Evolutionary conservation across 2,113 vertebrate species (phyloP), one percentile per base, ranked within the genome.

Genomic region (Kryptolebias marmoratus): DNA sequence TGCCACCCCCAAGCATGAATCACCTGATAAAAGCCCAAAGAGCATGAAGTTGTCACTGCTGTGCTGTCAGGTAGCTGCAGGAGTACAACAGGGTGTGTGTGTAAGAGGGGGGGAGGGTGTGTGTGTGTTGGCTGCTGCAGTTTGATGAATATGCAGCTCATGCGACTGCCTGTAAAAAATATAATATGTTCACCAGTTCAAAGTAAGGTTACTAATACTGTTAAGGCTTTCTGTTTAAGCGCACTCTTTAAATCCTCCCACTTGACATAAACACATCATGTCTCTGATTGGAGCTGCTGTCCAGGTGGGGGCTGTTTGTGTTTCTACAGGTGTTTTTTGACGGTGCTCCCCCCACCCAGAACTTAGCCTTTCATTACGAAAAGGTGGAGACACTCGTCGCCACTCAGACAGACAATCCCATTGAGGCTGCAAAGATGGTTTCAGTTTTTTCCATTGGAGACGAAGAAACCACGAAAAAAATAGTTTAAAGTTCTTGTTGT

Each of bases 241-340:
- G 32, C 64, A 59, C 44, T 61, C 79, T 49, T 73, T 55, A 73
- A 60, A 79, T 73, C 57, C 71, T 58, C 15, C 49, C 68, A 53
- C 44, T 28, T 71, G 44, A 28, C 18, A 36, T 60, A 81, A 85
- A 73, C 64, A 73, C 66, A 59, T 81, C 75, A 70, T 47, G 74
- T 71, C 74, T 56, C 73, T 83, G 69, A 72, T 83, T 71, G 70
- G 32, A 64, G 30, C 58, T 48, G 59, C 58, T 45, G 67, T 66
- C 61, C 57, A 77, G 64, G 53, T 53, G 27, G 66, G 68, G 42
- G 62, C 68, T 85, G 82, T 81, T 77, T 80, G 73, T 61, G 68
- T 32, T 78, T 8, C 66, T 11, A 71, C 88, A 86, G 85, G 80
- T 88, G 90, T 56, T 84, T 56, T 73, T 71, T 77, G 72, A 84